These are phyloP conservation scores for Ptilorrhoa leucosticta DNA, from an alignment of 2,113 vertebrate species.

Conservation along the genomic window DNA sequence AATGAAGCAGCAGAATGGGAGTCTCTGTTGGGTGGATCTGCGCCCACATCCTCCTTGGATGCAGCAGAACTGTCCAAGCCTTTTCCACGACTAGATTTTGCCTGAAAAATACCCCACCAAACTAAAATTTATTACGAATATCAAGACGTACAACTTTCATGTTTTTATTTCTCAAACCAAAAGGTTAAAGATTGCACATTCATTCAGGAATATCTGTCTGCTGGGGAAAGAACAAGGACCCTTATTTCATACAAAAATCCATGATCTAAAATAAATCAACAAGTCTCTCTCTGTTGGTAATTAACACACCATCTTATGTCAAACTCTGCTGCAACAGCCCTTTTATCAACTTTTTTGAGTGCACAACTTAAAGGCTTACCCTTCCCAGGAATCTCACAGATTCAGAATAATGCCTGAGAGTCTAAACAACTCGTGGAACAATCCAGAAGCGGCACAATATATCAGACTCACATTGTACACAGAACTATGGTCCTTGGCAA, in stretches of 20 bases:
- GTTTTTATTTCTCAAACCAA: not conserved
- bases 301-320: not conserved
- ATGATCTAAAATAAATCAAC: not conserved
- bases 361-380: not conserved
- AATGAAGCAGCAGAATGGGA: slow-evolving; percentile 29
- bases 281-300: not conserved
- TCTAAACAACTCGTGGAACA: not conserved
- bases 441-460: not conserved
- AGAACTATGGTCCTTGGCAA: not conserved
- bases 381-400: not conserved
- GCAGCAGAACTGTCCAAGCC: slow-evolving; percentile 45
- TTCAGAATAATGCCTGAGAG: not conserved
- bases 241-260: not conserved
- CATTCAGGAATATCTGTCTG: not conserved
- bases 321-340: not conserved
- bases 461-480: not conserved
- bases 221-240: not conserved
- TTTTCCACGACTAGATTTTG: slow-evolving; percentile 42
- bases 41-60: slow-evolving; percentile 44
- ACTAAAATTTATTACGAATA: not conserved
- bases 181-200: not conserved
- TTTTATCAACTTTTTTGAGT: not conserved
- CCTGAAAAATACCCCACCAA: slow-evolving; percentile 55
- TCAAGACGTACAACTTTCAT: not conserved
- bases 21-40: not conserved